phyloP scores from a whole-genome alignment of 2,113 vertebrate genomes.

The Lathamus discolor region DNA sequence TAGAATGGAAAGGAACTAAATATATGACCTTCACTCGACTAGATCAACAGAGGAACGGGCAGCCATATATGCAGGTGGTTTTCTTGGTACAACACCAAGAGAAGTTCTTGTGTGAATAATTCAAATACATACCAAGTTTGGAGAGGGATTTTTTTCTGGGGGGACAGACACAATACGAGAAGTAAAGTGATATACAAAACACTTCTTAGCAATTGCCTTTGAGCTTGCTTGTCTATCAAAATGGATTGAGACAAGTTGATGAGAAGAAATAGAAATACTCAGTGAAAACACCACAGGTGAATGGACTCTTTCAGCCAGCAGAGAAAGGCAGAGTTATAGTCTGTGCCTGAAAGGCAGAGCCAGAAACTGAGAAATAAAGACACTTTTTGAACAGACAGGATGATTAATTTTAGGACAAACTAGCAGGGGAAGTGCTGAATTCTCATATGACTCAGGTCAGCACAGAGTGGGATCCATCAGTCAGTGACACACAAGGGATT shows the following conservation, averaged over 20 bases:
- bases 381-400: not conserved
- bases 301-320: constrained; percentile 31
- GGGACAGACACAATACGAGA: not conserved
- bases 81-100: not conserved
- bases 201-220: not conserved
- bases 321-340: not conserved
- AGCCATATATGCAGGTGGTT: not conserved
- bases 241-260: not conserved
- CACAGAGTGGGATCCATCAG: not conserved
- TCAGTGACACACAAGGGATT: not conserved
- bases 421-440: constrained; percentile 10
- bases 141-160: rapidly evolving
- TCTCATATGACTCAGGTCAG: not conserved
- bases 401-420: constrained; percentile 45
- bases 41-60: not conserved
- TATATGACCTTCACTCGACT: not conserved
- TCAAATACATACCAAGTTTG: not conserved
- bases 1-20: not conserved
- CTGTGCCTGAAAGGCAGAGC: not conserved
- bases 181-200: not conserved
- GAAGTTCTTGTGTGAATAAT: not conserved
- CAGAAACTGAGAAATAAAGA: constrained; percentile 20
- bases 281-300: constrained; percentile 14
- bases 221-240: not conserved
- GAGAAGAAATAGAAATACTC: not conserved